Evolutionary conservation across 1,140 invertebrate species (phyloP), one percentile per base, ranked within the genome.

Genomic region (Lepidurus couesii): DNA sequence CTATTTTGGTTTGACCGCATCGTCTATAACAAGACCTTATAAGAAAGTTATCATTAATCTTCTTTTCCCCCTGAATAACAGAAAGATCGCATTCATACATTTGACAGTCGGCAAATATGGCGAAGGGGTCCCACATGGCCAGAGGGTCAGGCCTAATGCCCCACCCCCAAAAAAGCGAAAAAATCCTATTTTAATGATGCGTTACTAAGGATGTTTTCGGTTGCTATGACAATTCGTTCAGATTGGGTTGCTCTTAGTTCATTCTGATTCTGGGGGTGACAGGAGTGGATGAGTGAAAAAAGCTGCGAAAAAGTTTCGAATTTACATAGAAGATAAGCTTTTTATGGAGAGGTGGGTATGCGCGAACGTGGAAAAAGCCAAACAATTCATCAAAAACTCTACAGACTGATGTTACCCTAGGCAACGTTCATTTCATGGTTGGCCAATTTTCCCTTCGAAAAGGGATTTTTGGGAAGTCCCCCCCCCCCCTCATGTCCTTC

Each of bases 311-410:
- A 65, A n/a, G 8, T 13, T 65, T n/a, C 21, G 5, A 13, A 65
- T 65, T 65, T 65, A 9, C 53, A 65, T 65, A 21, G 21, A 21
- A 65, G 53, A 13, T 16, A 7, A 21, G 13, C 16, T n/a, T n/a
- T n/a, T 21, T 21, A 13, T 65, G 53, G n/a, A 13, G n/a, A 65
- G 53, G 13, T 21, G 16, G 13, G 8, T 7, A 7, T 4, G 53
- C 16, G 53, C 53, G 53, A 65, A 65, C 53, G 21, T 6, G 53
- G 53, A 13, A 13, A 65, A 65, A 65, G 53, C 16, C 53, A 65
- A 65, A 65, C 53, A 65, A 65, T 65, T 65, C 53, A 21, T 65
- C 53, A 65, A 65, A 47, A 65, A 13, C 21, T 65, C 53, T 16
- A 65, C 16, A 65, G 21, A 13, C 21, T 65, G 53, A 65, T 9